Percentiles rank a stretch among this genome's conserved stretches.
phyloP scores from a whole-genome alignment of 2,113 vertebrate genomes.

The Eulemur macaco region DNA sequence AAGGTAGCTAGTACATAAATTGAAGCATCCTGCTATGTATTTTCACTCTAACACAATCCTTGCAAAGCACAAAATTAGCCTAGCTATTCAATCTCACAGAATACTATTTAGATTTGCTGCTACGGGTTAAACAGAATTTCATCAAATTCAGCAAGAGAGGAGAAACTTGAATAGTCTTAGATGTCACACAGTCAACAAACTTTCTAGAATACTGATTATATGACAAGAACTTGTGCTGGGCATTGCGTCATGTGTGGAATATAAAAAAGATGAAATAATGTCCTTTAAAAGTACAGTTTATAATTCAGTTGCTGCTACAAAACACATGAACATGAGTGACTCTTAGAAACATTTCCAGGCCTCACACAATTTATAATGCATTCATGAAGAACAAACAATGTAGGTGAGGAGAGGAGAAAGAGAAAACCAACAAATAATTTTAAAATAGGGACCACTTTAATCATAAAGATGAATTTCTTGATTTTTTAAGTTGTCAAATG shows the following conservation, averaged over 20 bases:
- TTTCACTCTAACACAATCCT: not conserved
- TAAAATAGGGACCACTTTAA: not conserved
- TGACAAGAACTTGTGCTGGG: not conserved
- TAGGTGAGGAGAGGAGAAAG: not conserved
- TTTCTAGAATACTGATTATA: not conserved
- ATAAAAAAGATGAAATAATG: not conserved
- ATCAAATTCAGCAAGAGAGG: not conserved
- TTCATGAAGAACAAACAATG: not conserved
- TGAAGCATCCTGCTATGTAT: not conserved
- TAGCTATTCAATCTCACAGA: not conserved
- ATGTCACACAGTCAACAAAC: not conserved
- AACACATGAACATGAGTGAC: not conserved
- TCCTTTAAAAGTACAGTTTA: not conserved
- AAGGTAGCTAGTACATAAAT: not conserved
- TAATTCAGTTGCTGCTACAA: slow-evolving; percentile 10
- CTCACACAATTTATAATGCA: not conserved
- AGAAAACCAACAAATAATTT: not conserved
- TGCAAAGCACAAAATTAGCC: not conserved
- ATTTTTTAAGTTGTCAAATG: not conserved
- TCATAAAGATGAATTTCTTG: not conserved
- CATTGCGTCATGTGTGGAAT: not conserved
- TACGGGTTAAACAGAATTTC: slow-evolving; percentile 29
- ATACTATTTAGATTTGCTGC: not conserved
- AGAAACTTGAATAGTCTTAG: not conserved
- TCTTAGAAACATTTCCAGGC: not conserved